Percentiles rank a stretch among this genome's conserved stretches.
phyloP scores from a whole-genome alignment of 2,113 vertebrate genomes.

The Paraplagusia blochii region DNA sequence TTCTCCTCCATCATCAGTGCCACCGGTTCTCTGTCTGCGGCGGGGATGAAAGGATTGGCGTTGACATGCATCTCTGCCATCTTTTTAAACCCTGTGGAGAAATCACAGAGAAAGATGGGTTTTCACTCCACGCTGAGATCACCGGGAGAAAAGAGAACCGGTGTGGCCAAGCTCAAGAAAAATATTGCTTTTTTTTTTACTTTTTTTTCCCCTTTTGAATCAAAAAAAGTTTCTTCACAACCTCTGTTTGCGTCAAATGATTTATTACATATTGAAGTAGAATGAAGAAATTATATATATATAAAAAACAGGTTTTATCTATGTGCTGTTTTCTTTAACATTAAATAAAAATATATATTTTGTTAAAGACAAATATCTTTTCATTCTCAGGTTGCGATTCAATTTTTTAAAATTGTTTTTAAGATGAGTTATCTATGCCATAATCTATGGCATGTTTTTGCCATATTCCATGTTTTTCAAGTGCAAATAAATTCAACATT shows the following conservation, averaged over 20 bases:
- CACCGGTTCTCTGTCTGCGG: conserved; percentile 77
- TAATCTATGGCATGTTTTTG: too few species aligned
- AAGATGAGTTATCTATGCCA: too few species aligned
- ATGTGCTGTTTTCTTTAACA: conserved; percentile 28
- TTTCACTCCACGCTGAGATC: conserved; percentile 87
- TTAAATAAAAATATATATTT: too few species aligned
- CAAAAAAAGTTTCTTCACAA: conserved; percentile 80
- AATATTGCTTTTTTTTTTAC: conserved; percentile 5
- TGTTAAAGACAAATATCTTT: too few species aligned
- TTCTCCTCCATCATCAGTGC: conserved; percentile 67
- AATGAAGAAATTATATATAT: conserved; percentile 81
- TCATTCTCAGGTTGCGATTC: too few species aligned
- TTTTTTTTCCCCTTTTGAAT: conserved; percentile 47
- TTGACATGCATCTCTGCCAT: conserved; percentile 83
- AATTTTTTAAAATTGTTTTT: too few species aligned
- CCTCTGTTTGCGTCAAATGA: conserved; percentile 88
- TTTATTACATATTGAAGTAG: conserved; percentile 87
- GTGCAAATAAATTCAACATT: too few species aligned
- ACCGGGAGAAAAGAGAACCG: conserved; percentile 81
- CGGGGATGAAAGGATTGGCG: conserved; percentile 78
- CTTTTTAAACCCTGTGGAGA: conserved; percentile 83
- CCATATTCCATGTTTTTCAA: too few species aligned
- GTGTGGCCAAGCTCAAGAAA: conserved; percentile 52
- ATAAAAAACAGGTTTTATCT: conserved; percentile 35
- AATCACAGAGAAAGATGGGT: conserved; percentile 90